Base-by-base conservation (phyloP, 2,888 invertebrate genomes). In the Zygogramma bicolorata region DNA sequence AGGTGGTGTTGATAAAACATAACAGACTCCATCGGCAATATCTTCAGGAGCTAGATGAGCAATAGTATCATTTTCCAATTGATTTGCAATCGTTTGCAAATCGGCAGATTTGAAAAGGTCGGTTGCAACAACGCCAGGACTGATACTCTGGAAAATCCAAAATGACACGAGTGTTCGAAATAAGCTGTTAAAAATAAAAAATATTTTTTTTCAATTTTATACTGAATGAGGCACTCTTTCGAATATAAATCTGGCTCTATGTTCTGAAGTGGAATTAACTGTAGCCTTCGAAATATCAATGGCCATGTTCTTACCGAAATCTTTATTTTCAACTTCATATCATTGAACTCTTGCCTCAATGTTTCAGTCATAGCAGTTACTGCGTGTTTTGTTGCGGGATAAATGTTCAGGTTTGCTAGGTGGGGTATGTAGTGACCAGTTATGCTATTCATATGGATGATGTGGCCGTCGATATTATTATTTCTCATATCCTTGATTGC, bases 341-440 rank as follows among this genome's bases (percentile, higher is more conserved):
- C 66, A 18, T 70, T 74, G 20, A 77, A 29, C 65, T 77, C 78
- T 15, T 70, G 27, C 20, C 76, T 71, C 27, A 78, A 68, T 34
- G 77, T 73, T 63, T 78, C 78, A 3, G 77, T 77, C 40, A 77
- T 31, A 29, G 77, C 76, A 0, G 75, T 78, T 27, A 78, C 61
- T 8, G 75, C 78, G 62, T 75, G 68, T 58, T 79, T 77, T 6
- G 76, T 73, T 59, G 77, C 76, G 6, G 75, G 67, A 60, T 78
- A 78, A 27, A 78, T 63, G 22, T 68, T 72, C 0, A 31, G 13
- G 22, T n/a, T 25, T 25, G 1, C 63, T 8, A 63, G 3, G 0
- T 46, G 6, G 27, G 29, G 27, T 20, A 46, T 27, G 13, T 7
- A 46, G 25, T 70, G 70, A 2, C 70, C 70, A 6, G 25, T 7